These are phyloP conservation scores for Pavo muticus DNA, from an alignment of 2,113 vertebrate genomes.

Conservation along the genomic window DNA sequence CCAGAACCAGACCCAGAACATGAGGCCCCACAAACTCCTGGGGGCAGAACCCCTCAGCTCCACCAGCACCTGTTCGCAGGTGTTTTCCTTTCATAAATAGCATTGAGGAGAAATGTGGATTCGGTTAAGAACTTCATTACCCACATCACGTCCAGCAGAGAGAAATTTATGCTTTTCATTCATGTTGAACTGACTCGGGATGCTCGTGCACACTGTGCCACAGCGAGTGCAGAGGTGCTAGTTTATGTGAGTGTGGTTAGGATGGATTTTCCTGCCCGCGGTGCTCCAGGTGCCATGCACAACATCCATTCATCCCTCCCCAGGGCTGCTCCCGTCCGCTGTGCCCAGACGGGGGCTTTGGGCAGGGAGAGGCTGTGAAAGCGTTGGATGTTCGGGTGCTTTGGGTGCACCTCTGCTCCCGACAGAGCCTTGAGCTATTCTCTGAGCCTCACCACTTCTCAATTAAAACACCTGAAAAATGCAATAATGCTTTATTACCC, in stretches of 20 bases:
- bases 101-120: background rate
- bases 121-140: background rate
- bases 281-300: accelerated
- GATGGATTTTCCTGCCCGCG: accelerated
- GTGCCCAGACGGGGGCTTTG: background rate
- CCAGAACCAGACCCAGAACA: background rate
- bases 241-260: accelerated
- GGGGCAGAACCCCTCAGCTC: background rate
- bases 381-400: accelerated
- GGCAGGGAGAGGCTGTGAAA: background rate
- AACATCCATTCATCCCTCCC: accelerated
- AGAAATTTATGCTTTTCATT: background rate
- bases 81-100: background rate
- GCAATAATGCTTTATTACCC: constrained; percentile 26
- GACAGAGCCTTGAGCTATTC: constrained; percentile 8
- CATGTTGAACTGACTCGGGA: background rate
- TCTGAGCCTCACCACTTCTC: background rate
- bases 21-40: background rate
- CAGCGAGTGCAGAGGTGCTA: background rate
- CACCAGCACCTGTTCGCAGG: background rate
- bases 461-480: constrained; percentile 11
- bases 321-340: background rate
- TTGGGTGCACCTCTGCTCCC: accelerated
- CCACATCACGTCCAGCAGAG: background rate
- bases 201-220: background rate